Evolutionary conservation across 2,797 vertebrate species (phyloP).

Genomic region (Antennarius maculatus): DNA sequence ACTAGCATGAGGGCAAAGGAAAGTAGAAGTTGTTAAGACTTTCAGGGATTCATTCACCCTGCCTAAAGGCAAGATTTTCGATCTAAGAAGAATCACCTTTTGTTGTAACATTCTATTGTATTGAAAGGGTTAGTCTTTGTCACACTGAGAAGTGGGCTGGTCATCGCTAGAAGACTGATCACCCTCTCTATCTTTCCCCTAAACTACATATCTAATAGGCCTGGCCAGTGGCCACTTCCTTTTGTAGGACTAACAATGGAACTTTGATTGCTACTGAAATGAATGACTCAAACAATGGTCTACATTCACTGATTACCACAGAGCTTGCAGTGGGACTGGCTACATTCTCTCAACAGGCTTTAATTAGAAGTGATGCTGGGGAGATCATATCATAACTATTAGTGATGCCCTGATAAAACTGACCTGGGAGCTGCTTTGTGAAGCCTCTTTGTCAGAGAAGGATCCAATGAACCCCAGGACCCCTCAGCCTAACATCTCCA

Average conservation of each 20-base stretch:
- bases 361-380: constrained; percentile 83
- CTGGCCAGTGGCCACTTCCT: constrained; percentile 68
- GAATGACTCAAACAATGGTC: constrained; percentile 76
- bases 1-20: constrained; percentile 19
- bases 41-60: constrained; percentile 45
- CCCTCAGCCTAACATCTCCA: constrained; percentile 62
- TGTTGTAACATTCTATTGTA: constrained; percentile 64
- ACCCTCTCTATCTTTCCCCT: constrained; percentile 67
- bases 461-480: constrained; percentile 63
- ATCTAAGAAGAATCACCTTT: constrained; percentile 60
- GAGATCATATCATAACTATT: constrained; percentile 84
- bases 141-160: constrained; percentile 65
- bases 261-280: constrained; percentile 77
- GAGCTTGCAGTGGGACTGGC: constrained; percentile 41
- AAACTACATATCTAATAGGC: constrained; percentile 77
- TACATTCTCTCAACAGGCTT: constrained; percentile 68
- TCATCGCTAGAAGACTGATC: constrained; percentile 80
- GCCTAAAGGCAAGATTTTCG: constrained; percentile 38
- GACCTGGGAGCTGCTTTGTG: constrained; percentile 70
- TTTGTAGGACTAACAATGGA: constrained; percentile 77
- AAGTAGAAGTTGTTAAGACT: constrained; percentile 50
- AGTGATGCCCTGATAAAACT: constrained; percentile 79
- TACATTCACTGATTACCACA: constrained; percentile 62
- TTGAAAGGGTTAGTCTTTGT: constrained; percentile 72
- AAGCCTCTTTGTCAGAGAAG: constrained; percentile 71